Base-by-base conservation (phyloP, 2,888 invertebrate genomes). In the Timema podura region DNA sequence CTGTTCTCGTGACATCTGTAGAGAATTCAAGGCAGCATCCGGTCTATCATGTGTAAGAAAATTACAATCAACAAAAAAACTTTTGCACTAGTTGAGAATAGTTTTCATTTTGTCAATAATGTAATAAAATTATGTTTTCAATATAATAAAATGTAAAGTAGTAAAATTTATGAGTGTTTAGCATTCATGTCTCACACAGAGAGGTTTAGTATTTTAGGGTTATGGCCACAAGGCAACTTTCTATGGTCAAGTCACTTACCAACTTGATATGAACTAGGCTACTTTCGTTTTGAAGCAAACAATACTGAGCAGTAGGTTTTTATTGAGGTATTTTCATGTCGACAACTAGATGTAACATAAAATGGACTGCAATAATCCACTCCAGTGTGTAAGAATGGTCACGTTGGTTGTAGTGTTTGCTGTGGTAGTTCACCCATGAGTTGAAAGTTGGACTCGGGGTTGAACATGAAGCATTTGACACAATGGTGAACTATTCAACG, bases 221-320 rank as follows among this genome's bases (percentile, higher is more conserved):
- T 30, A 30, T 68, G 0, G 78, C 74, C 0, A 77, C 76, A 5
- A 80, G n/a, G 71, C 80, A 80, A 0, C 75, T 75, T 44, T 78
- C 76, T 0, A 76, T 76, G 0, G 77, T 74, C 2, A 79, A 65
- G 54, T 76, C 76, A 0, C 74, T 73, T 0, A 78, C 78, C 0
- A 78, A 54, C 72, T 81, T 79, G 0, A 80, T n/a, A 48, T 80
- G 79, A 1, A 78, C 68, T 11, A n/a, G n/a, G n/a, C n/a, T n/a
- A 78, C 77, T 69, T 75, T 76, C 3, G 77, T 77, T 0, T 71
- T 57, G 45, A 78, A 69, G 78, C 77, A n/a, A 78, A 71, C 64
- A 77, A 78, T 48, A 78, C 7, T 61, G 74, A 73, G 15, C 78
- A 66, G 73, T 77, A 79, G 5, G 65, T 66, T 70, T 77, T 78